These are phyloP conservation scores for Aix galericulata DNA, from an alignment of 2,113 vertebrate species.

Conservation along the genomic window DNA sequence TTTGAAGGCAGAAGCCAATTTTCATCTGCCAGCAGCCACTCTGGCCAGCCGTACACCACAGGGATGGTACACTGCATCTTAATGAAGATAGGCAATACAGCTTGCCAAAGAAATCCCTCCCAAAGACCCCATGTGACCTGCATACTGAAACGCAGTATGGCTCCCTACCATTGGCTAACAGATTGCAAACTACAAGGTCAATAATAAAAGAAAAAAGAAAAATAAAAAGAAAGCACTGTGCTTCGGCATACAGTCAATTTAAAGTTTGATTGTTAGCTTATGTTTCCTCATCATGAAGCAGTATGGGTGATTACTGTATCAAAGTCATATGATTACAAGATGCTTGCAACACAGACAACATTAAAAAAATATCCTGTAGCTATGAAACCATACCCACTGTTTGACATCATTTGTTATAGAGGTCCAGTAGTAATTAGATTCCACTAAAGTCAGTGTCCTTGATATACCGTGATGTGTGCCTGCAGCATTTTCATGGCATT, in stretches of 20 bases:
- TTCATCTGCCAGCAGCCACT: background rate
- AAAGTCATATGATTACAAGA: background rate
- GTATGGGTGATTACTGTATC: accelerated
- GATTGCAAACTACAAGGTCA: background rate
- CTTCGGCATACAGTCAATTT: background rate
- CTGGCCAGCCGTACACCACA: background rate
- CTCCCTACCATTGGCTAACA: background rate
- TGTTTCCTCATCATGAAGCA: background rate
- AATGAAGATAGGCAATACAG: background rate
- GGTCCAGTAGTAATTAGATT: slow-evolving; percentile 79
- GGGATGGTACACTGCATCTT: background rate
- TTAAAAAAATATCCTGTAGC: background rate
- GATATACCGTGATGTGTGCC: slow-evolving; percentile 78
- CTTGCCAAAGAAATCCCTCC: background rate
- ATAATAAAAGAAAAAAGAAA: background rate
- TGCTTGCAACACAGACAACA: background rate
- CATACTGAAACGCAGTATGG: background rate
- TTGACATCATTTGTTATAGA: slow-evolving; percentile 80
- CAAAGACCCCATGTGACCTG: background rate
- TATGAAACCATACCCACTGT: slow-evolving; percentile 78
- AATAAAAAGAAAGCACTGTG: background rate
- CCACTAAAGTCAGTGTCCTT: slow-evolving; percentile 78
- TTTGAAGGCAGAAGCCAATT: background rate
- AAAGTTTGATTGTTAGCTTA: background rate
- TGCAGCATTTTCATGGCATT: slow-evolving; percentile 73